Conservation (phyloP, 2,888 invertebrate genomes). For the Arctia plantaginis region DNA sequence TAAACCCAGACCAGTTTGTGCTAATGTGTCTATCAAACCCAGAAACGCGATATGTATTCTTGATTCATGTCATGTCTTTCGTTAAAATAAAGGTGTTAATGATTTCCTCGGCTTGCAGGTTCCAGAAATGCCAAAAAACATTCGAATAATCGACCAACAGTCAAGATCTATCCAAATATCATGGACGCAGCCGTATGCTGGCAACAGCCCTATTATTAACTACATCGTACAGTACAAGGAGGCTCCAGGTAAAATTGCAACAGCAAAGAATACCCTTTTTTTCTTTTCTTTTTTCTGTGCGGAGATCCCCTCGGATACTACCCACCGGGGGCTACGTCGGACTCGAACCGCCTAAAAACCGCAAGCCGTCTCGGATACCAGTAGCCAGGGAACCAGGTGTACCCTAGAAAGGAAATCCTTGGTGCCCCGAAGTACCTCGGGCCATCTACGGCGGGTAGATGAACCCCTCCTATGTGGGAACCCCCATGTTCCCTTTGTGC, state of each 20-base stretch:
- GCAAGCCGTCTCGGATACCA: too few relatives aligned
- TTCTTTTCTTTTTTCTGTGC: too few relatives aligned
- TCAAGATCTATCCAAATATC: constrained; percentile 94
- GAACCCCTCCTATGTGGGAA: too few relatives aligned
- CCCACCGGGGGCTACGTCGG: too few relatives aligned
- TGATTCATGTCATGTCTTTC: neutral
- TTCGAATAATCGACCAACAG: constrained; percentile 93
- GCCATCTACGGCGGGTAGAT: too few relatives aligned
- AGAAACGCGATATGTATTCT: neutral
- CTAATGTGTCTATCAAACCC: neutral
- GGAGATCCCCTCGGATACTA: too few relatives aligned
- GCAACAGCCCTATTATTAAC: constrained; percentile 95
- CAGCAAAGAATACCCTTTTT: neutral
- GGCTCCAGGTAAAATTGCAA: constrained; percentile 88
- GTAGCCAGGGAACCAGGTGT: too few relatives aligned
- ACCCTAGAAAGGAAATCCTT: too few relatives aligned
- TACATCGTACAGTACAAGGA: constrained; percentile 96
- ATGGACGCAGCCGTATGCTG: constrained; percentile 96
- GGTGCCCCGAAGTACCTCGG: too few relatives aligned
- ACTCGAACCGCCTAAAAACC: too few relatives aligned
- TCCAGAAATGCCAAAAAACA: constrained; percentile 95
- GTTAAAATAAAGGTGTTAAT: neutral
- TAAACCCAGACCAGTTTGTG: neutral
- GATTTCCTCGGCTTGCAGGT: constrained; percentile 80
- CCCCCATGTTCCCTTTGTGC: too few relatives aligned